Base-by-base conservation (phyloP, 2,797 vertebrate species). In the Nothura maculosa region DNA sequence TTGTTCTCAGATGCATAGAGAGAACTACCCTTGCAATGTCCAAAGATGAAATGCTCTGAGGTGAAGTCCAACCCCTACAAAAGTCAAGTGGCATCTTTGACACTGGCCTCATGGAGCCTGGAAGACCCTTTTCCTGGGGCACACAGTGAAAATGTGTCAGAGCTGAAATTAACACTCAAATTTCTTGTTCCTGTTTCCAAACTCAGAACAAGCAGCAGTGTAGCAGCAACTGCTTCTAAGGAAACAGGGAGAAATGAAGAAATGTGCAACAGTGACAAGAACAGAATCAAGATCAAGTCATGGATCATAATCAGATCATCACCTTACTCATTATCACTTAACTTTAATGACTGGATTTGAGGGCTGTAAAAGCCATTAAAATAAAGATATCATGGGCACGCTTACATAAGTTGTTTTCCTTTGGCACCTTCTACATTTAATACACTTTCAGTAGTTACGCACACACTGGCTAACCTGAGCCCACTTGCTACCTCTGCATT, bases 71-170 rank as follows among this genome's bases (percentile, higher is more conserved):
- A 74, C 13, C 8, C 12, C 58, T 42, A 36, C 22, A 45, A 13
- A 75, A 68, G 32, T 10, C 48, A 83, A 8, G 2, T 72, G 4
- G 5, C 2, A 5, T 38, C 76, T 79, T 60, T 87, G 63, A 25
- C 38, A 47, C 19, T 52, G 40, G 43, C 12, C 83, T 87, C 48
- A 48, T 2, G 8, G 27, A 73, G 47, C 5, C 30, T 69, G 19
- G 60, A 66, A 70, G 27, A 63, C 2, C 11, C 0, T 4, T 21
- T 84, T 81, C n/a, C 45, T 66, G 42, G 28, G 45, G 48, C n/a
- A 69, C 28, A 54, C 1, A 22, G 32, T 8, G 61, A 24, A 79
- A 24, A 74, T 13, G n/a, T 19, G 19, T 0, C 1, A 2, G 1
- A 68, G 50, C 45, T 0, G 16, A 20, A 55, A 80, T 63, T 36